Evolutionary conservation across 2,113 vertebrate species (phyloP).

Genomic region (Phylloscopus whistleri): DNA sequence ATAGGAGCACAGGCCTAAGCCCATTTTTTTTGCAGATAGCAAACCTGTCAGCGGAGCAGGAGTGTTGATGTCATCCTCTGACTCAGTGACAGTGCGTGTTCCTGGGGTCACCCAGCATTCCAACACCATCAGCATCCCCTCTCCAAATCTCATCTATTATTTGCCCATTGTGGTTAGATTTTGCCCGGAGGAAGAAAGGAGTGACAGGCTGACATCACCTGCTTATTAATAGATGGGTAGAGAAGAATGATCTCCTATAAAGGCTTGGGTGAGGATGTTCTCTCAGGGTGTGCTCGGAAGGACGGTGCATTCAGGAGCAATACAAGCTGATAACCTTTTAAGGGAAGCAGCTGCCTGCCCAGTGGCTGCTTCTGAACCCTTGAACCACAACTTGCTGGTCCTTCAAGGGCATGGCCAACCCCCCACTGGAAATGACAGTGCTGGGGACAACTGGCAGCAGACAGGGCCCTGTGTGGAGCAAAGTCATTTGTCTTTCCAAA

Average conservation of each 20-base stretch:
- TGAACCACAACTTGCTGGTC: neutral
- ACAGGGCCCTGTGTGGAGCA: neutral
- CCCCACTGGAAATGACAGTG: neutral
- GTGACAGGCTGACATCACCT: constrained; percentile 63
- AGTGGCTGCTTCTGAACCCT: neutral
- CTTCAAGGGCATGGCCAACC: neutral
- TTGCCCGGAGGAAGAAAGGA: constrained; percentile 42
- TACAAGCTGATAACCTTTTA: neutral
- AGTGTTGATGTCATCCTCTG: constrained; percentile 82
- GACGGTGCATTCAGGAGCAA: neutral
- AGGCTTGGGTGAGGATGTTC: neutral
- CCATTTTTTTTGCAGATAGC: constrained; percentile 36
- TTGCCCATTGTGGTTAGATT: constrained; percentile 68
- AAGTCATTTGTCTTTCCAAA: neutral
- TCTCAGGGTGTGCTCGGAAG: neutral
- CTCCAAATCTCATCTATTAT: constrained; percentile 53
- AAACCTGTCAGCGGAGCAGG: constrained; percentile 75
- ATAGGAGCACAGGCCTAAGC: constrained; percentile 76
- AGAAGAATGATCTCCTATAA: constrained; percentile 21
- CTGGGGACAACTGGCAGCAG: neutral
- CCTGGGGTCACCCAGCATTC: constrained; percentile 70
- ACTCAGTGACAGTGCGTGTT: constrained; percentile 73
- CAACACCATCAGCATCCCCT: constrained; percentile 70
- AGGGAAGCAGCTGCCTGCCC: neutral
- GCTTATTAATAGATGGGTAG: constrained; percentile 46